phyloP scores from a whole-genome alignment of 2,797 vertebrate species.

The Phataginus tricuspis region DNA sequence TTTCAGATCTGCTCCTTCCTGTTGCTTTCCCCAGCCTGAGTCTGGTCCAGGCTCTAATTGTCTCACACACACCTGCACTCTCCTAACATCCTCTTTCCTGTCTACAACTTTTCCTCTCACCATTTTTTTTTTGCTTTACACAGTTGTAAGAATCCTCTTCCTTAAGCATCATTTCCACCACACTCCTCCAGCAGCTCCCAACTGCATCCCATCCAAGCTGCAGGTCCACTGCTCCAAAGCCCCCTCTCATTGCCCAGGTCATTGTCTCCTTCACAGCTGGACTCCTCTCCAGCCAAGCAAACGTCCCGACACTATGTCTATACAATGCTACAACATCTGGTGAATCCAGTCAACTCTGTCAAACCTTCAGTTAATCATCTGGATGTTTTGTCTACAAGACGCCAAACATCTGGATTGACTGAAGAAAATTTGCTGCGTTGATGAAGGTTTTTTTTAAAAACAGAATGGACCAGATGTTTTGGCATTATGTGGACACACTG shows the following conservation, averaged over 20 bases:
- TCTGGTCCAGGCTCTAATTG: conserved; percentile 71
- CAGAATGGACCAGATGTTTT: conserved; percentile 78
- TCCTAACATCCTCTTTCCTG: conserved; percentile 74
- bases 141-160: conserved; percentile 53
- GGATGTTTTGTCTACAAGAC: conserved; percentile 81
- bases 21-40: conserved; percentile 63
- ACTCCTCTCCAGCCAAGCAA: conserved; percentile 70
- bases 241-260: not conserved
- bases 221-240: conserved; percentile 48
- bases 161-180: conserved; percentile 51
- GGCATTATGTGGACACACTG: conserved; percentile 62
- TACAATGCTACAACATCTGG: conserved; percentile 74
- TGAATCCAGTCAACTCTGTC: conserved; percentile 78
- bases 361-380: conserved; percentile 82
- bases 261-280: conserved; percentile 74
- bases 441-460: conserved; percentile 44
- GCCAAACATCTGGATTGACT: conserved; percentile 84
- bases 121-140: conserved; percentile 6
- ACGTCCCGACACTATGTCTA: conserved; percentile 74
- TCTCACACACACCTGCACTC: conserved; percentile 78
- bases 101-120: conserved; percentile 73
- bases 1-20: conserved; percentile 74
- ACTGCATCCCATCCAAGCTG: conserved; percentile 43
- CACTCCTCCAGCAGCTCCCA: conserved; percentile 53
- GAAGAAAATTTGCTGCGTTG: conserved; percentile 77